Conservation (phyloP, 2,797 vertebrate species). For the Austrolebias charrua region DNA sequence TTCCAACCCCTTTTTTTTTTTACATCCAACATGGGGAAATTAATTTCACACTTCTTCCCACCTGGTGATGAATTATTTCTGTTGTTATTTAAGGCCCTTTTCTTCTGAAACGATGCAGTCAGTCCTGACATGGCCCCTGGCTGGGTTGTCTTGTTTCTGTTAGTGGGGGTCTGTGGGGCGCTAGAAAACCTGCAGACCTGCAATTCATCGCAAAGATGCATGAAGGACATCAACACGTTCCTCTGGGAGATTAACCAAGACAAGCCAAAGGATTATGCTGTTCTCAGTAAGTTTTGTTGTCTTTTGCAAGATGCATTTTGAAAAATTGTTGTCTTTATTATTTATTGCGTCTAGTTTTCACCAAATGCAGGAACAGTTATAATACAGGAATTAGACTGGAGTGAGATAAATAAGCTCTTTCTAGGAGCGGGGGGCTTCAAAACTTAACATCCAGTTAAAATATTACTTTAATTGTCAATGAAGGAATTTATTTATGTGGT, state of each 20-base stretch:
- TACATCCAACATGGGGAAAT: slow-evolving; percentile 27
- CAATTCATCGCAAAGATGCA: slow-evolving; percentile 76
- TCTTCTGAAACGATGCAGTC: slow-evolving; percentile 15
- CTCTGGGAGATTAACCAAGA: slow-evolving; percentile 80
- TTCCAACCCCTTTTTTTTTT: slow-evolving; percentile 13
- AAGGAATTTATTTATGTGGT: too few relatives aligned
- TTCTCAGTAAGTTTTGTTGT: slow-evolving; percentile 82
- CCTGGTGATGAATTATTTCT: slow-evolving; percentile 37
- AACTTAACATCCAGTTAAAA: too few relatives aligned
- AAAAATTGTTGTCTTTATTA: neutral
- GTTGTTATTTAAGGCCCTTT: slow-evolving; percentile 68
- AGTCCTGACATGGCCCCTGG: slow-evolving; percentile 62
- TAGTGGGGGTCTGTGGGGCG: slow-evolving; percentile 22
- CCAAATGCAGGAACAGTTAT: neutral
- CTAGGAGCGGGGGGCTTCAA: neutral
- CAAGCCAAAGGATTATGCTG: slow-evolving; percentile 79
- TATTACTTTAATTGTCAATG: too few relatives aligned
- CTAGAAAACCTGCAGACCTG: slow-evolving; percentile 26
- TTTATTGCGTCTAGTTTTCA: neutral
- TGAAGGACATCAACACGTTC: slow-evolving; percentile 76
- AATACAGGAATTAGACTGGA: neutral
- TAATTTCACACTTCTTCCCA: slow-evolving; percentile 41
- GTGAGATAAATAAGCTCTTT: neutral
- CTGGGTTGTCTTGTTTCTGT: slow-evolving; percentile 42
- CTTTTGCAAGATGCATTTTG: neutral